Conservation (phyloP, 2,888 invertebrate species). For the Cerastis leucographa region DNA sequence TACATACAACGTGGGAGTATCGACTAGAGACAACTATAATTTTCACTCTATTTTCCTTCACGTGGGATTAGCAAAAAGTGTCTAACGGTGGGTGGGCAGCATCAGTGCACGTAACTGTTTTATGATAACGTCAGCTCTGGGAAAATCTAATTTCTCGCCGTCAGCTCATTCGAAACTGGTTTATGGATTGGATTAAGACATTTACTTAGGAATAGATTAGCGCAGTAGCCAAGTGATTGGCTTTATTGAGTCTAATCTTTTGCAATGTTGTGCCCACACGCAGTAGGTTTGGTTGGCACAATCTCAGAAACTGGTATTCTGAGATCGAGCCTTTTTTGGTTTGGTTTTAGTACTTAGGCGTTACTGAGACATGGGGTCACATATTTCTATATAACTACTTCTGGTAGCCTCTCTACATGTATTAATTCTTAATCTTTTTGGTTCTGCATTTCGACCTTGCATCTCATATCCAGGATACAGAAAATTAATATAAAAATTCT, state of each 20-base stretch:
- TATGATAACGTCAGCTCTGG: slow-evolving; percentile 22
- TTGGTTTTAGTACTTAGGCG: not conserved
- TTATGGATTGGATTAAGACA: slow-evolving; percentile 27
- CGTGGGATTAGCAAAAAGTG: not conserved
- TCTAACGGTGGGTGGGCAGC: slow-evolving; percentile 18
- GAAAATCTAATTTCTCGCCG: slow-evolving; percentile 24
- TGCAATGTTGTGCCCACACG: not conserved
- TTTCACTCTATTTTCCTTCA: not conserved
- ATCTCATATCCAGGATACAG: not conserved
- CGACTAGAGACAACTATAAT: not conserved
- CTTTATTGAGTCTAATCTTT: not conserved
- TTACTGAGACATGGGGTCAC: not conserved
- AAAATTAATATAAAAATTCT: not conserved
- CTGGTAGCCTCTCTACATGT: not conserved
- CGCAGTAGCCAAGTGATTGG: not conserved
- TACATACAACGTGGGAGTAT: not conserved
- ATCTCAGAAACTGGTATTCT: no score
- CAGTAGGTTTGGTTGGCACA: no score
- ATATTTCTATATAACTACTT: not conserved
- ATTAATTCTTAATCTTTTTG: not conserved
- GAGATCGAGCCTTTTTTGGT: no score
- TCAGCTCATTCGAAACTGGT: not conserved
- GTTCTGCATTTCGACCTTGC: not conserved
- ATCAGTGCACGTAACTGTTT: slow-evolving; percentile 24
- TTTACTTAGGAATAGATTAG: slow-evolving; percentile 23